These are phyloP conservation scores for Lycaon pictus DNA, from an alignment of 2,113 vertebrate genomes.

Conservation along the genomic window DNA sequence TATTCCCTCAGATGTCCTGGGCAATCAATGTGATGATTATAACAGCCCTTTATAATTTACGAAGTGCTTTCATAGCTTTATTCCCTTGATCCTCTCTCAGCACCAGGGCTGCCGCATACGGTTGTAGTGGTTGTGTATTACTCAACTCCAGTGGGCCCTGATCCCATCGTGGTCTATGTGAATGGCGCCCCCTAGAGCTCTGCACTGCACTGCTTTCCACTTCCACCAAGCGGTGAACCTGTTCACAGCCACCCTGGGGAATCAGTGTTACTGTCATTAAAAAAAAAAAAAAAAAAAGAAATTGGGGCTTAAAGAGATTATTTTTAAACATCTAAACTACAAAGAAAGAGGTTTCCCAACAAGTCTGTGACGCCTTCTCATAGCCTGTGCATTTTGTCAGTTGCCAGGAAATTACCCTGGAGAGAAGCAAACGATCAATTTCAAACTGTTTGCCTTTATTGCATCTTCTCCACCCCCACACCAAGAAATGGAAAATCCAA, in stretches of 20 bases:
- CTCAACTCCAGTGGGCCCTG: fast-evolving
- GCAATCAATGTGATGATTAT: neutral
- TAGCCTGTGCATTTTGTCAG: slow-evolving; percentile 62
- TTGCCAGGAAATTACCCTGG: slow-evolving; percentile 76
- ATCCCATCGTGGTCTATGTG: fast-evolving
- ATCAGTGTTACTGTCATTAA: neutral
- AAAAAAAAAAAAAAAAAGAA: neutral
- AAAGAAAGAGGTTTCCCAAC: slow-evolving; percentile 35
- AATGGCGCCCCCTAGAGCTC: neutral
- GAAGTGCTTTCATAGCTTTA: neutral
- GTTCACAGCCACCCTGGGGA: neutral
- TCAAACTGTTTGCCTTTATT: slow-evolving; percentile 75
- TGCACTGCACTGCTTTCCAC: fast-evolving
- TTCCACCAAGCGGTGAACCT: neutral
- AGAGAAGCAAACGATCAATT: slow-evolving; percentile 75
- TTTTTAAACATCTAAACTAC: slow-evolving; percentile 23
- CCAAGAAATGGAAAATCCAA: slow-evolving; percentile 80
- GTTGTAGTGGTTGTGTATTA: neutral
- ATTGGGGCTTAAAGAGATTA: neutral
- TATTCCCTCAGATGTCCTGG: neutral
- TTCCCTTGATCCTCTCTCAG: neutral
- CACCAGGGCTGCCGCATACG: fast-evolving
- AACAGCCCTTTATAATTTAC: neutral
- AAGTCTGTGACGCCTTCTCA: neutral
- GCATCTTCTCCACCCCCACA: slow-evolving; percentile 64